Base-by-base conservation (phyloP, 2,113 vertebrate genomes). In the Odontophorus gujanensis region DNA sequence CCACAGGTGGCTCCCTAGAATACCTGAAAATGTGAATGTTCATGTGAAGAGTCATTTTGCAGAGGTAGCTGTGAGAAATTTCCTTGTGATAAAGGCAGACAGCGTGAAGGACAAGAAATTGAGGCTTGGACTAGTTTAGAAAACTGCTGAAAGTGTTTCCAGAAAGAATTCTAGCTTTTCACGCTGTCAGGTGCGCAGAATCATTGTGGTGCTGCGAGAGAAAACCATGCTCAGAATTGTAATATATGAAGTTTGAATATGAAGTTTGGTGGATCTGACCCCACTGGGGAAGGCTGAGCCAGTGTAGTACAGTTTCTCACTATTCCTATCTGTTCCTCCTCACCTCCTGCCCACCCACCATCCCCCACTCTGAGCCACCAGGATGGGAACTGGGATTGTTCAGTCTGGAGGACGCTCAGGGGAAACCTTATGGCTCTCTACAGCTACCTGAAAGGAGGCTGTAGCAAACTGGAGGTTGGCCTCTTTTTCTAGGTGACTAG, bases 231-330 rank as follows among this genome's bases (percentile, higher is more conserved):
- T 43, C 42, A 1, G 4, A 10, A 1, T 4, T 8, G 1, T 2
- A 0, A 48, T 2, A 47, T n/a, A 25, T n/a, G n/a, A n/a, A n/a
- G n/a, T 50, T 2, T 36, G 50, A 32, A 2, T 13, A 7, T 6
- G 59, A 65, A 38, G 7, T 71, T 71, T 59, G 68, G 73, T 22
- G 24, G 13, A 16, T 21, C 63, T 42, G 74, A 30, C 5, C 25
- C 18, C 36, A 13, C 6, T 0, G 3, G 51, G 24, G 13, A 28
- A 42, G 38, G 58, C 78, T 61, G 34, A 15, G 51, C 2, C 62
- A 51, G 34, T 3, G 30, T 4, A 3, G 78, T 42, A 12, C 2
- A 4, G 55, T 7, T 43, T 85, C 55, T 18, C 48, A 4, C n/a
- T 5, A 36, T 13, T 87, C n/a, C n/a, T 30, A 38, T 2, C 19